Percentiles rank a stretch among this genome's conserved stretches.
Evolutionary conservation across 2,888 invertebrate genomes (phyloP).

Genomic region (Eucriotettix oculatus): DNA sequence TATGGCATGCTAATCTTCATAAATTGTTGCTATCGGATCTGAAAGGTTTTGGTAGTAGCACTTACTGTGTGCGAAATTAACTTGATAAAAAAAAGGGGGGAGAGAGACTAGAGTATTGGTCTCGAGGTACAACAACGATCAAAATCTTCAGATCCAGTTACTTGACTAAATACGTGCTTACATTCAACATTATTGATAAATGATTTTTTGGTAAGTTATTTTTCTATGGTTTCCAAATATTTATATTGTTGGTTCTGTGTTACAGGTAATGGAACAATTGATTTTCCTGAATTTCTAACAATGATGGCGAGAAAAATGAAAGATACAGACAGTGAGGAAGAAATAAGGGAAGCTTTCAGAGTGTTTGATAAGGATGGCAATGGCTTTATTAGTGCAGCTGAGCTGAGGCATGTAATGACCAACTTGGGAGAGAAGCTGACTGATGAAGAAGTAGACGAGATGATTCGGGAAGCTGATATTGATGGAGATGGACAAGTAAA

Average conservation of each 20-base stretch:
- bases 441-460: conserved; percentile 98
- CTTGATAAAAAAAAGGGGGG: no score
- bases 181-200: no score
- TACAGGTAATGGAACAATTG: conserved; percentile 95
- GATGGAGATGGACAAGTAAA: conserved; percentile 98
- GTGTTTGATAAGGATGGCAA: conserved; percentile 99
- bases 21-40: no score
- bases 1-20: no score
- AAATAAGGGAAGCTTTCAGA: conserved; percentile 97
- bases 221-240: not conserved
- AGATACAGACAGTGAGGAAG: conserved; percentile 98
- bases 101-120: no score
- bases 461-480: conserved; percentile 98
- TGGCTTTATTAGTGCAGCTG: conserved; percentile 96
- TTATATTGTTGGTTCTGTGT: not conserved
- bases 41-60: no score
- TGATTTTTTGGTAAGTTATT: no score
- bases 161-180: not conserved
- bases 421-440: conserved; percentile 98
- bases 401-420: conserved; percentile 98
- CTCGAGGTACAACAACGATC: no score
- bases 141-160: not conserved
- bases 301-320: conserved; percentile 99
- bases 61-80: no score
- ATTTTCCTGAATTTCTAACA: conserved; percentile 99